Evolutionary conservation across 92 coral and sea anemone genomes (phyloP).

Genomic region (Zoanthus sansibaricus): DNA sequence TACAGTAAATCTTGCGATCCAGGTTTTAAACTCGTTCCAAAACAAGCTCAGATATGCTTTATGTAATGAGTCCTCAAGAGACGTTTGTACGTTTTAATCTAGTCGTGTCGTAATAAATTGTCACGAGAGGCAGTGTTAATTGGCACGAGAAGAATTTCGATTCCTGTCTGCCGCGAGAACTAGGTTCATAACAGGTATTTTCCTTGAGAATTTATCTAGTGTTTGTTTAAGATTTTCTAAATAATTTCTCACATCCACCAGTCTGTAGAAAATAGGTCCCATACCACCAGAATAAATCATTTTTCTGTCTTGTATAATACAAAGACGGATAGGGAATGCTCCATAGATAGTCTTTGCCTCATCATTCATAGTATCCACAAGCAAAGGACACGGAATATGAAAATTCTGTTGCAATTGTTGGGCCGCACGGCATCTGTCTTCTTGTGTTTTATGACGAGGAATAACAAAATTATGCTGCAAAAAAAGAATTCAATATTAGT

Average conservation of each 20-base stretch:
- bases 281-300: slow-evolving; percentile 53
- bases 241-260: slow-evolving; percentile 1
- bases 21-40: too few species aligned
- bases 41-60: too few species aligned
- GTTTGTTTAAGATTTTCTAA: slow-evolving; percentile 12
- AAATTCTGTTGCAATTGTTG: slow-evolving; percentile 60
- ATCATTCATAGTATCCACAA: slow-evolving; percentile 76
- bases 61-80: not conserved
- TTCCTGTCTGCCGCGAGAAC: slow-evolving; percentile 3
- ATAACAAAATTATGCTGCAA: slow-evolving; percentile 18
- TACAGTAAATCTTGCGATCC: too few species aligned
- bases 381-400: slow-evolving; percentile 65
- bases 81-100: not conserved
- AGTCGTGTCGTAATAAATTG: not conserved
- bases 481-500: not conserved
- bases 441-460: slow-evolving; percentile 32
- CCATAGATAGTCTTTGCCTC: slow-evolving; percentile 57
- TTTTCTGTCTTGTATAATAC: slow-evolving; percentile 54
- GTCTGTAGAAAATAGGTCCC: slow-evolving; percentile 45
- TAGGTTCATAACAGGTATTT: not conserved
- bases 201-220: slow-evolving; percentile 1
- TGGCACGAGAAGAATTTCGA: slow-evolving; percentile 29
- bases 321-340: slow-evolving; percentile 57
- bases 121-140: not conserved
- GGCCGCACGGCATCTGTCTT: slow-evolving; percentile 59